These are phyloP conservation scores for Pseudochromis fuscus DNA, from an alignment of 2,797 vertebrate species.

Conservation along the genomic window DNA sequence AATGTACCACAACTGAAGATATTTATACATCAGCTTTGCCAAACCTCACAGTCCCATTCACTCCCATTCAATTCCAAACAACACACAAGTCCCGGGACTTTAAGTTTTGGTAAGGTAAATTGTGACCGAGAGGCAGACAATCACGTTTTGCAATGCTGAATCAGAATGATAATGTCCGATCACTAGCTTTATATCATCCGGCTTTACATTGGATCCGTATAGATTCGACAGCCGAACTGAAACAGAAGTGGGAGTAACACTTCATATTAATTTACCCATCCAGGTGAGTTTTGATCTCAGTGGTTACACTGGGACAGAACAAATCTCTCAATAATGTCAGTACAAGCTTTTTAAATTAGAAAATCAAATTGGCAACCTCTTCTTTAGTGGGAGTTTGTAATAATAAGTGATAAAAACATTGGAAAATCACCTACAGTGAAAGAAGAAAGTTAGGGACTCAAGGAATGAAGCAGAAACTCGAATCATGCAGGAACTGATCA, in stretches of 20 bases:
- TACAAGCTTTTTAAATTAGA: neutral
- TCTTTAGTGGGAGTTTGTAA: neutral
- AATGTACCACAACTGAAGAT: constrained; percentile 58
- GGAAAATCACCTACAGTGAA: neutral
- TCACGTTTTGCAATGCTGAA: neutral
- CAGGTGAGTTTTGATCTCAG: neutral
- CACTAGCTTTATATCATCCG: neutral
- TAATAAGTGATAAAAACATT: neutral
- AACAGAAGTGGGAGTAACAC: neutral
- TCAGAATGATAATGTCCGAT: neutral
- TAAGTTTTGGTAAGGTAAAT: neutral
- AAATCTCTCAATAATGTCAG: neutral
- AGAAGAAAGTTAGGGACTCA: neutral
- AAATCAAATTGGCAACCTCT: constrained; percentile 4
- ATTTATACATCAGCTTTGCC: constrained; percentile 32
- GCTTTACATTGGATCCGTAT: neutral
- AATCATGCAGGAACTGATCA: constrained; percentile 33
- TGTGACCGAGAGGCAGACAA: constrained; percentile 17
- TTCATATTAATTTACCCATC: neutral
- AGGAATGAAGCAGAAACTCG: constrained; percentile 34
- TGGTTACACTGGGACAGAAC: neutral
- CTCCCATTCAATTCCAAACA: constrained; percentile 66
- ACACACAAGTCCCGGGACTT: constrained; percentile 53
- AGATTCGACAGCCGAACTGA: neutral
- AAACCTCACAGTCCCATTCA: constrained; percentile 61